Base-by-base conservation (phyloP, 2,888 invertebrate genomes). In the Schrankia costaestrigalis region DNA sequence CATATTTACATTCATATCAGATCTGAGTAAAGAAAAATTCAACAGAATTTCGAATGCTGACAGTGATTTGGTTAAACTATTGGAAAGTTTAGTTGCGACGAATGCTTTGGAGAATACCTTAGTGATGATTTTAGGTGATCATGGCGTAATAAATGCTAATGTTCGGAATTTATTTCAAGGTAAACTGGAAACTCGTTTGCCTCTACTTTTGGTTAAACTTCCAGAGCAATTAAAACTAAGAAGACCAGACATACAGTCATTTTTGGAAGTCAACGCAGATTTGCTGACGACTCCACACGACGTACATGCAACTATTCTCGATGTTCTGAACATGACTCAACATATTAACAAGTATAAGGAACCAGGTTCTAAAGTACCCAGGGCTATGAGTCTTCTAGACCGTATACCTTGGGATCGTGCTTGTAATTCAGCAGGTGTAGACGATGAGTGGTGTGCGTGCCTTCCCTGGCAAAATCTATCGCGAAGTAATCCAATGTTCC, bases 111-210 rank as follows among this genome's bases (percentile, higher is more conserved):
- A 30, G 11, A 23, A 30, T 3, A 23, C 30, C 1, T 15, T 30
- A 1, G 8, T 30, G 7, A 11, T 30, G 8, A 18, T 30, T 4
- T 23, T 30, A 23, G 22, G 22, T 1, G 23, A 30, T 3, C 23
- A 23, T 12, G 30, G 30, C 3, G 30, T 30, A 29, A 10, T 18
- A 27, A 19, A 0, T 77, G 92, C 94, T 0, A 89, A 91, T 29
- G 90, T 96, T 6, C 90, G 97, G 1, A 91, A 93, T 56, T 97
- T 96, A 0, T 87, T 95, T 6, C 97, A 97, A 73, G 97, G 97
- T 0, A 96, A 96, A 72, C 90, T 95, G 38, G 97, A 98, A 65
- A 97, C 98, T 70, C 90, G 97, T 2, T 72, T 97, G 36, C 98
- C 98, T 0, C 93, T 96, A 58, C 95, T 97, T 72, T 92, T 94